A percentile compares a stretch with the other conserved stretches of the same genome.
Evolutionary conservation across 2,113 vertebrate species (phyloP).

Genomic region (Triplophysa siluroides): DNA sequence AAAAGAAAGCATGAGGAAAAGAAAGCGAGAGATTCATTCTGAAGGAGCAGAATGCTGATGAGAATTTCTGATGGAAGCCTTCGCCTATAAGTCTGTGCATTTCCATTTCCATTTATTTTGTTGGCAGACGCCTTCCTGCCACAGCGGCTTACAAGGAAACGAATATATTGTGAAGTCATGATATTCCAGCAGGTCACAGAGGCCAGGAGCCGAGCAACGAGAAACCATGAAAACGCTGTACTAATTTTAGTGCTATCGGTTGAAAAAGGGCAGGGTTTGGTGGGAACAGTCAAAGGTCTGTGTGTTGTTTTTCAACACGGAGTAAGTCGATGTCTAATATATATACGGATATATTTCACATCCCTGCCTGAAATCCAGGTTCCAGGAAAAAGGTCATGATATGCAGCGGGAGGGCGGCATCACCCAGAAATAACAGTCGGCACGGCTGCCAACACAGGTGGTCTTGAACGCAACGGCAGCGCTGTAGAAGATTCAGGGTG

Average conservation of each 20-base stretch:
- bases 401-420: not conserved
- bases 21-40: slow-evolving; percentile 1
- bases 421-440: slow-evolving; percentile 22
- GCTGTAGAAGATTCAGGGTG: not conserved
- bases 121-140: slow-evolving; percentile 4
- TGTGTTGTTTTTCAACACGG: slow-evolving; percentile 12
- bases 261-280: slow-evolving; percentile 12
- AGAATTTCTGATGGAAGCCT: slow-evolving; percentile 35
- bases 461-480: slow-evolving; percentile 12
- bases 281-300: not conserved
- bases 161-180: slow-evolving; percentile 8
- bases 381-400: slow-evolving; percentile 32
- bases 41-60: slow-evolving; percentile 20
- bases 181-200: slow-evolving; percentile 30
- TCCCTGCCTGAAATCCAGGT: not conserved
- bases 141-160: slow-evolving; percentile 11
- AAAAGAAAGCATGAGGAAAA: not conserved
- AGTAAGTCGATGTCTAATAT: not conserved
- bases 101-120: slow-evolving; percentile 44
- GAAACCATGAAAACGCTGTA: slow-evolving; percentile 24
- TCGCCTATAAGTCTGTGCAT: slow-evolving; percentile 14
- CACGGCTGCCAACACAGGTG: slow-evolving; percentile 2
- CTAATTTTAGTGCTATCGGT: slow-evolving; percentile 30
- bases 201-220: not conserved
- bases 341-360: slow-evolving; percentile 28